phyloP scores from a whole-genome alignment of 2,113 vertebrate genomes.

The Coturnix japonica region DNA sequence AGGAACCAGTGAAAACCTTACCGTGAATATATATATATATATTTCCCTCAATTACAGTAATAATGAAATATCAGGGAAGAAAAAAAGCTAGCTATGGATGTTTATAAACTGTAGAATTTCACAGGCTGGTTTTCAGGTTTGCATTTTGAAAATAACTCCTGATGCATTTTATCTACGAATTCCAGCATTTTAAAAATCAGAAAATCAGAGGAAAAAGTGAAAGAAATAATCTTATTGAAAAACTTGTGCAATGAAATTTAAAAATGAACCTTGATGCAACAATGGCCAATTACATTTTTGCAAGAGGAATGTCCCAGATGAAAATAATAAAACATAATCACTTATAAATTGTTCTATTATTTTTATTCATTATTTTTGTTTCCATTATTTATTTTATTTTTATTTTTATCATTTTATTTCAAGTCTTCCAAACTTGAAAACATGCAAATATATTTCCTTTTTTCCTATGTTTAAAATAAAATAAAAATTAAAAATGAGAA shows the following conservation, averaged over 20 bases:
- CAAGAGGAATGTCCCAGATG: rapidly evolving
- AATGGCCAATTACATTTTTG: not conserved
- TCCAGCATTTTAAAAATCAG: not conserved
- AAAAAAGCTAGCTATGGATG: not conserved
- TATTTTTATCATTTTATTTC: too few relatives aligned
- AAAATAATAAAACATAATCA: not conserved
- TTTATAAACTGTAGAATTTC: not conserved
- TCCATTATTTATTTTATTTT: too few relatives aligned
- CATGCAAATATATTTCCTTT: not conserved
- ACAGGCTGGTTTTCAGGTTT: not conserved
- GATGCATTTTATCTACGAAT: not conserved
- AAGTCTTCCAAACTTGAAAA: not conserved
- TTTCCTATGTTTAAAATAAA: not conserved
- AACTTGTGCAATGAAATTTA: not conserved
- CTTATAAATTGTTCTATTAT: not conserved
- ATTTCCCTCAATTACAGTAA: not conserved
- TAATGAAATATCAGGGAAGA: not conserved
- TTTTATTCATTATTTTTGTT: not conserved
- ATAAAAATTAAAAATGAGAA: too few relatives aligned
- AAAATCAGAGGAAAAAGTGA: not conserved
- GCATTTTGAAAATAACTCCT: not conserved
- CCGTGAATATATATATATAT: not conserved
- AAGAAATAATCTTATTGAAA: not conserved
- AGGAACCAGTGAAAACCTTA: not conserved
- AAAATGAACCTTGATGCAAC: not conserved